Percentiles rank a stretch among this genome's conserved stretches.
Evolutionary conservation across 1,140 invertebrate genomes (phyloP).

Genomic region (Cotesia typhae): DNA sequence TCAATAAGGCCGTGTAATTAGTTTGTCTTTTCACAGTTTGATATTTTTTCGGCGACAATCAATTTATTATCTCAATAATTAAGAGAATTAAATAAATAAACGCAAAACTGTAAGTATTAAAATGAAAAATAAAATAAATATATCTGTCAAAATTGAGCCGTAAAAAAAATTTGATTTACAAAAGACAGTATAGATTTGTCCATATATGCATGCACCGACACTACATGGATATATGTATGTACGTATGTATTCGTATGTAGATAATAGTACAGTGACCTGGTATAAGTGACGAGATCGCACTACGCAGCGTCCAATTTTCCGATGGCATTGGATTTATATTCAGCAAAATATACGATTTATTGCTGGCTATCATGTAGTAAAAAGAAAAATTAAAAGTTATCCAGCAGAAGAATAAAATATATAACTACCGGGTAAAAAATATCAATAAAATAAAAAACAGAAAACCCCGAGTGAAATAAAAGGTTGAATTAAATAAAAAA

Average conservation of each 20-base stretch:
- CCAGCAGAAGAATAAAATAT: neutral
- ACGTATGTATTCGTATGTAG: neutral
- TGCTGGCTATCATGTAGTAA: neutral
- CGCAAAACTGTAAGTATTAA: too few species aligned
- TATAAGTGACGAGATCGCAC: conserved; percentile 23
- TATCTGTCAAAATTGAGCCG: too few species aligned
- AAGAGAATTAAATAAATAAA: too few species aligned
- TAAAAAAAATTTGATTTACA: too few species aligned
- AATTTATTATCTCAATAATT: too few species aligned
- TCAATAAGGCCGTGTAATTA: too few species aligned
- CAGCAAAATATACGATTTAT: conserved; percentile 30
- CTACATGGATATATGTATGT: neutral
- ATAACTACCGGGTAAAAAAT: neutral
- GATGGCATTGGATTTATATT: conserved; percentile 34
- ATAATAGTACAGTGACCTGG: conserved; percentile 25
- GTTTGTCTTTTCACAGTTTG: too few species aligned
- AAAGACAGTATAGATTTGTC: too few species aligned
- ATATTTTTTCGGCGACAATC: too few species aligned
- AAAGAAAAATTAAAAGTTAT: neutral
- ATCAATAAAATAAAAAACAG: neutral
- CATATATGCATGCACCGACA: neutral
- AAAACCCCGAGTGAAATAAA: neutral
- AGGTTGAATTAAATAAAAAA: neutral
- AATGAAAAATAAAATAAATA: too few species aligned
- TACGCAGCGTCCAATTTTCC: conserved; percentile 15